Conservation (phyloP, 1,140 invertebrate genomes). For the Lepidurus arcticus region DNA sequence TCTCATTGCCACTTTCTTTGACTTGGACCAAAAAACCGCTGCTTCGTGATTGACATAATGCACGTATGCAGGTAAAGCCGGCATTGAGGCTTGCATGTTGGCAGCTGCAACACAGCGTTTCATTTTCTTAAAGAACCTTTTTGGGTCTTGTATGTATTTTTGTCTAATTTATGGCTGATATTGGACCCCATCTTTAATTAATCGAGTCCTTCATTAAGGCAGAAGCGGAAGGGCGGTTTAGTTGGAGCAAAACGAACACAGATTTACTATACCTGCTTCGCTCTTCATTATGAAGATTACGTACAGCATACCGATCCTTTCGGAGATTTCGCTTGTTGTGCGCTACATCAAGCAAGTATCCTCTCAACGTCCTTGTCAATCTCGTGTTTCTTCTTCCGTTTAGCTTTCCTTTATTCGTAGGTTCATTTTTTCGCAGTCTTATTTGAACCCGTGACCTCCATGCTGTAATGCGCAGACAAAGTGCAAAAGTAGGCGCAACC, state of each 20-base stretch:
- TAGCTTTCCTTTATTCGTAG: neutral
- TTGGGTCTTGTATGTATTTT: too few species aligned
- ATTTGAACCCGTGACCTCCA: neutral
- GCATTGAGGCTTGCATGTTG: too few species aligned
- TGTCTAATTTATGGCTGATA: neutral
- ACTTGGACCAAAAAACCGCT: too few species aligned
- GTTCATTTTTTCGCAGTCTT: neutral
- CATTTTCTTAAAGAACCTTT: neutral
- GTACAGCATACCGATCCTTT: neutral
- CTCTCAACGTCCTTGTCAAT: neutral
- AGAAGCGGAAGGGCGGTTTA: constrained; percentile 16
- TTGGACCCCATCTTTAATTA: constrained; percentile 3
- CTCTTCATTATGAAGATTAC: constrained; percentile 14
- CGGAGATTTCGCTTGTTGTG: neutral
- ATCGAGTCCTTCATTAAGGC: constrained; percentile 6
- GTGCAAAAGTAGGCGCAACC: neutral
- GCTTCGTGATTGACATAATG: too few species aligned
- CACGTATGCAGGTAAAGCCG: too few species aligned
- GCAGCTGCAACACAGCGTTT: too few species aligned
- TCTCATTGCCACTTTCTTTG: neutral
- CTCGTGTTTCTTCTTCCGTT: neutral
- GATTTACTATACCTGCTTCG: constrained; percentile 1
- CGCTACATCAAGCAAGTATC: neutral
- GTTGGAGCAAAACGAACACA: neutral
- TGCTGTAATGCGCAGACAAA: neutral